Evolutionary conservation across 2,797 vertebrate species (phyloP).

Genomic region (Lepilemur ruficaudatus): DNA sequence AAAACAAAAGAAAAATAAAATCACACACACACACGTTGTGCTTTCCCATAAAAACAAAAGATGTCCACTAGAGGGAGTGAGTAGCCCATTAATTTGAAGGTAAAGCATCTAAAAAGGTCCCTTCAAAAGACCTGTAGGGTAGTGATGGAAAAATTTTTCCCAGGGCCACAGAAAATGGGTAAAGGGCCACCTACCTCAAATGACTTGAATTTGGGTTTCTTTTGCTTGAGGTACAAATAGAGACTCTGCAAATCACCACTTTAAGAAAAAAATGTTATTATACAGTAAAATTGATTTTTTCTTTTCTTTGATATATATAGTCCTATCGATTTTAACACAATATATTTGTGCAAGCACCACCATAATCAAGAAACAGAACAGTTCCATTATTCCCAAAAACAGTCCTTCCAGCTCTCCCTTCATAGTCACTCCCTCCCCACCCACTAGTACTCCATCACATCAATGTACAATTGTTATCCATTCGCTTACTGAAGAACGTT

Average conservation of each 20-base stretch:
- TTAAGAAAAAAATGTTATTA: background rate
- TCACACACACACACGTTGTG: background rate
- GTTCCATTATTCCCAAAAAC: background rate
- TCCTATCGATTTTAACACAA: background rate
- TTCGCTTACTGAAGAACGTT: background rate
- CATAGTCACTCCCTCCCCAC: background rate
- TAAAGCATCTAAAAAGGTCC: background rate
- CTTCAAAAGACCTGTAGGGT: background rate
- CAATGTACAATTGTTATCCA: background rate
- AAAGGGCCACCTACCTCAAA: background rate
- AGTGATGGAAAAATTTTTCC: background rate
- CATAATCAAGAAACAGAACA: background rate
- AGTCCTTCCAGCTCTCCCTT: background rate
- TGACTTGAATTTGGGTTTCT: background rate
- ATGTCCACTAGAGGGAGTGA: constrained; percentile 69
- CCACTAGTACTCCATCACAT: background rate
- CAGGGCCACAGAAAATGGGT: background rate
- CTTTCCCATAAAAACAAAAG: background rate
- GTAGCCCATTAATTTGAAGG: background rate
- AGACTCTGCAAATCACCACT: background rate
- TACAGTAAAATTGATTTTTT: background rate
- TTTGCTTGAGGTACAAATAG: background rate
- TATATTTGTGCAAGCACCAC: background rate
- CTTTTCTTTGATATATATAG: background rate
- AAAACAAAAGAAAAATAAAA: constrained; percentile 10